Evolutionary conservation across 2,797 vertebrate species (phyloP).

Genomic region (Helostoma temminkii): DNA sequence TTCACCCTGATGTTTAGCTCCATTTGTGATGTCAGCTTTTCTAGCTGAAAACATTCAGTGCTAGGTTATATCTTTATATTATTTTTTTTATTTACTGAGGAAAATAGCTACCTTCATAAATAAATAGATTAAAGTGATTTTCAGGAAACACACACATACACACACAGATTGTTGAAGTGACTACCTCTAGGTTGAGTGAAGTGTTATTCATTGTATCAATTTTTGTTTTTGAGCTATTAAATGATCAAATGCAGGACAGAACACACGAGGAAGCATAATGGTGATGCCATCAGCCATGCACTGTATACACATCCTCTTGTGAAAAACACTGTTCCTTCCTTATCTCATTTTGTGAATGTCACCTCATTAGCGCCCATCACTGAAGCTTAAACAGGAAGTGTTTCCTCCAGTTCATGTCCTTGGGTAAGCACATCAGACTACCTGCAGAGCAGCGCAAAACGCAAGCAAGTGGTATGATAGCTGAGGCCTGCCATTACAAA

Average conservation of each 20-base stretch:
- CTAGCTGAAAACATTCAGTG: neutral
- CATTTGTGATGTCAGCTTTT: neutral
- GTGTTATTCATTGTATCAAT: conserved; percentile 7
- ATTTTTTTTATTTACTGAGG: neutral
- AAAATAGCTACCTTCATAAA: no score
- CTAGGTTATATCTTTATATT: neutral
- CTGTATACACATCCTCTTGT: conserved; percentile 24
- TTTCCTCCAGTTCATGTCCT: conserved; percentile 42
- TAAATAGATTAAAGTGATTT: no score
- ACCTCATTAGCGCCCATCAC: conserved; percentile 40
- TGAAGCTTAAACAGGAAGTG: conserved; percentile 59
- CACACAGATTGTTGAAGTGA: no score
- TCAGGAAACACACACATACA: neutral
- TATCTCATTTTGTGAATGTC: conserved; percentile 57
- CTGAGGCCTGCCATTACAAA: conserved; percentile 30
- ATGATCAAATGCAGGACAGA: conserved; percentile 13
- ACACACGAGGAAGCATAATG: neutral
- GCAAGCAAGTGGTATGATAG: conserved; percentile 36
- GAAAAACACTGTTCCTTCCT: conserved; percentile 43
- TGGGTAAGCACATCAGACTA: conserved; percentile 61
- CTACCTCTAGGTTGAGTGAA: neutral
- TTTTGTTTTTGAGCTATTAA: neutral
- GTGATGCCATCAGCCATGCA: neutral
- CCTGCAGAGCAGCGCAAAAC: conserved; percentile 46
- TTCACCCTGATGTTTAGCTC: neutral